A percentile compares a stretch with the other conserved stretches of the same genome.
These are phyloP conservation scores for Fabriciana adippe DNA, from an alignment of 2,888 invertebrate genomes.

Conservation along the genomic window DNA sequence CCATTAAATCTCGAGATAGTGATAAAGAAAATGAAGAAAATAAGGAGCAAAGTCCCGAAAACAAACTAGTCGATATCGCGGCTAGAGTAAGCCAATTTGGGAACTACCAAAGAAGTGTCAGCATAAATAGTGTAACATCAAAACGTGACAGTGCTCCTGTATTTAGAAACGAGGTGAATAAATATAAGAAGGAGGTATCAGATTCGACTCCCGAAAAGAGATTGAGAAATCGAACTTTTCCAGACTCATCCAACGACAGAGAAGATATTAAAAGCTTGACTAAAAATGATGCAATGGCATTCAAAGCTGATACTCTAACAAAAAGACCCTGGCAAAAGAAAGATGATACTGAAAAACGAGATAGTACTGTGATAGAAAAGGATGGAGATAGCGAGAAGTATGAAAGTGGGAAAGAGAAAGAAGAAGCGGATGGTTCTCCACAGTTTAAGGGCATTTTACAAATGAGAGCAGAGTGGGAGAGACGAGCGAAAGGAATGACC, in stretches of 20 bases:
- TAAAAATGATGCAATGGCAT: constrained; percentile 68
- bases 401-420: constrained; percentile 61
- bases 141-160: constrained; percentile 74
- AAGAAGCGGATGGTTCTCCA: constrained; percentile 70
- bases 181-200: constrained; percentile 78
- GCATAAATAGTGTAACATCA: constrained; percentile 68
- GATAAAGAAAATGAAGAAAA: constrained; percentile 87
- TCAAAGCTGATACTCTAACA: constrained; percentile 72
- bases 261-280: constrained; percentile 72
- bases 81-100: constrained; percentile 75
- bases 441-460: constrained; percentile 88
- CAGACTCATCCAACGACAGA: constrained; percentile 74
- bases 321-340: constrained; percentile 73
- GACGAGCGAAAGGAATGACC: constrained; percentile 87
- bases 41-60: constrained; percentile 60
- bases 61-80: constrained; percentile 70
- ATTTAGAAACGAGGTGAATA: constrained; percentile 70
- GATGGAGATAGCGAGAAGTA: constrained; percentile 63
- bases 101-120: constrained; percentile 73
- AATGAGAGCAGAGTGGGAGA: constrained; percentile 89
- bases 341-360: constrained; percentile 66
- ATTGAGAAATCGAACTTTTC: constrained; percentile 75
- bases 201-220: constrained; percentile 78
- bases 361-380: constrained; percentile 73
- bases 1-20: constrained; percentile 85